Base-by-base conservation (phyloP, 2,113 vertebrate genomes). In the Colistium nudipinnis region DNA sequence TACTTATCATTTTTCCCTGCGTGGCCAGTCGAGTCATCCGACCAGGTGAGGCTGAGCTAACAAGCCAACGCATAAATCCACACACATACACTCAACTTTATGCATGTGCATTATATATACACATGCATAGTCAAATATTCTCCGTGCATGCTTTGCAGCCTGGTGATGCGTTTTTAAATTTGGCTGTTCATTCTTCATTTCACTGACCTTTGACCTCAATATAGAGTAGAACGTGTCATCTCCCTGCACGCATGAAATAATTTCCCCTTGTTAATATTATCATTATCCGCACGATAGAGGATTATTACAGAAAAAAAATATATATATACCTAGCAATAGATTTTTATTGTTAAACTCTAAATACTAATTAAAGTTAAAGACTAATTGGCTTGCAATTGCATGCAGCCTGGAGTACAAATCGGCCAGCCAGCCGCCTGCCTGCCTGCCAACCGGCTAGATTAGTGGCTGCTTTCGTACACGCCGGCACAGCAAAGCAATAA, bases 1-100 rank as follows among this genome's bases (percentile, higher is more conserved):
- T 78, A 80, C 89, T 89, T 88, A 86, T 89, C 82, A 88, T 90
- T 87, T 86, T 81, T 76, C 78, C 80, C 77, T 43, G 38, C 74
- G 79, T 52, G 63, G 82, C 75, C 82, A 68, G 72, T 45, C 27
- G 53, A 19, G 66, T 33, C 73, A 55, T 76, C 66, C 72, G 81
- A 63, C 62, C 77, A 80, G 76, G 70, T 72, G 68, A 13, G 52
- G 64, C 64, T 61, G 71, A 70, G 63, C 61, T 31, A 1, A 70
- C 16, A 12, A 24, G 45, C 11, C 49, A 7, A 22, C 4, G 48
- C 61, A 48, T 13, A 35, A 38, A 47, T 13, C 30, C 41, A 62
- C 78, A 61, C 62, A 64, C 47, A 25, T 19, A 27, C 28, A 27
- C 51, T 6, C 33, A 36, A 7, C 1, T n/a, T 17, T 10, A 17